A percentile compares a stretch with the other conserved stretches of the same genome.
Evolutionary conservation across 2,113 vertebrate species (phyloP).

Genomic region (Sturnira hondurensis): DNA sequence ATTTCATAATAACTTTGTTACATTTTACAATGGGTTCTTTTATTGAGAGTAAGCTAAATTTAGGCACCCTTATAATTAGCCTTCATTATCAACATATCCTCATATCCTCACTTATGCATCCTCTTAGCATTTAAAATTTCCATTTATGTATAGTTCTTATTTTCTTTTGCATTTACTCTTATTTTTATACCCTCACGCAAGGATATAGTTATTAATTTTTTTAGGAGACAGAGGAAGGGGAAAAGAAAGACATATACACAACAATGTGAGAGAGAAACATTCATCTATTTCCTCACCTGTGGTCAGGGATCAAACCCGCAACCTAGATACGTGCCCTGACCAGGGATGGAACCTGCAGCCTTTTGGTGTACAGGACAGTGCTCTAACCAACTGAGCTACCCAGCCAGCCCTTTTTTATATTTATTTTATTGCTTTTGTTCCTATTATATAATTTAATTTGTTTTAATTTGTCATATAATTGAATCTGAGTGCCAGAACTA

Average conservation of each 20-base stretch:
- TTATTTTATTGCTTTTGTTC: neutral
- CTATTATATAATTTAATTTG: neutral
- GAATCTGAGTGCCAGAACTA: neutral
- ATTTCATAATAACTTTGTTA: neutral
- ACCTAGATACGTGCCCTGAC: no score
- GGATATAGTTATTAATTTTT: no score
- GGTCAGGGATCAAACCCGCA: no score
- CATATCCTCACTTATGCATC: neutral
- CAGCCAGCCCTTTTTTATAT: no score
- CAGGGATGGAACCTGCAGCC: no score
- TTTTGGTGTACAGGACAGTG: no score
- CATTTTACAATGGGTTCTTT: neutral
- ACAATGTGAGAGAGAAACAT: no score
- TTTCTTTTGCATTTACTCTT: neutral
- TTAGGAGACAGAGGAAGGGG: no score
- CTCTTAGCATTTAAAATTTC: neutral
- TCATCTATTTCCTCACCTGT: no score
- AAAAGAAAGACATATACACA: no score
- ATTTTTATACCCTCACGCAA: no score
- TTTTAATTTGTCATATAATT: neutral
- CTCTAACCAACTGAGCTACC: no score
- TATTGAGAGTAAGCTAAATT: neutral
- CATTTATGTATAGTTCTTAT: neutral
- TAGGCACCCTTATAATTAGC: neutral
- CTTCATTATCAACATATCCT: neutral